These are phyloP conservation scores for Hypena proboscidalis DNA, from an alignment of 2,888 invertebrate genomes.

Conservation along the genomic window DNA sequence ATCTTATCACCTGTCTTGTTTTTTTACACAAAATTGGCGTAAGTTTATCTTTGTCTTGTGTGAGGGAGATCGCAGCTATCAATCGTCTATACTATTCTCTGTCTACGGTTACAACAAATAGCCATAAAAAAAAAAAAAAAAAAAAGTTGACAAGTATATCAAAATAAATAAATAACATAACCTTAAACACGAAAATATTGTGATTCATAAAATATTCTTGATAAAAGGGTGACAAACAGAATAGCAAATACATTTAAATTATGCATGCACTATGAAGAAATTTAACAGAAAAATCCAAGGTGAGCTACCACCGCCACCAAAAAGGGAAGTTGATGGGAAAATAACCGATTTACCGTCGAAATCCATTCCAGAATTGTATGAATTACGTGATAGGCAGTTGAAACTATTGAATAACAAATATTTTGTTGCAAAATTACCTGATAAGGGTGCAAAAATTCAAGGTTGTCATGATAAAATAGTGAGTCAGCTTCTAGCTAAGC, in stretches of 20 bases:
- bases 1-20: too few relatives aligned
- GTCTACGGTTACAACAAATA: too few relatives aligned
- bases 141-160: not conserved
- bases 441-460: constrained; percentile 86
- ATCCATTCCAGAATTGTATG: constrained; percentile 75
- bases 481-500: constrained; percentile 73
- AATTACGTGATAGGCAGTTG: constrained; percentile 83
- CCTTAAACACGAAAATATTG: too few relatives aligned
- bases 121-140: too few relatives aligned
- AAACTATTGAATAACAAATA: constrained; percentile 82
- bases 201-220: too few relatives aligned
- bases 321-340: constrained; percentile 82
- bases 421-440: constrained; percentile 83
- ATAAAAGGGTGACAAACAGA: too few relatives aligned
- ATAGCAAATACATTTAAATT: not conserved
- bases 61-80: too few relatives aligned
- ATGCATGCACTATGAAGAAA: constrained; percentile 57
- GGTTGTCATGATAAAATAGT: constrained; percentile 76
- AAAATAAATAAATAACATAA: too few relatives aligned
- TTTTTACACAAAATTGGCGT: too few relatives aligned
- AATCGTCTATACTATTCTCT: too few relatives aligned
- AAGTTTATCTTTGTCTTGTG: too few relatives aligned
- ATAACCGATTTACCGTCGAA: constrained; percentile 78
- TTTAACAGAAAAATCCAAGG: constrained; percentile 79
- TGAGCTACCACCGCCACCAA: constrained; percentile 68